Base-by-base conservation (phyloP, 2,797 vertebrate genomes). In the Mareca strepera region DNA sequence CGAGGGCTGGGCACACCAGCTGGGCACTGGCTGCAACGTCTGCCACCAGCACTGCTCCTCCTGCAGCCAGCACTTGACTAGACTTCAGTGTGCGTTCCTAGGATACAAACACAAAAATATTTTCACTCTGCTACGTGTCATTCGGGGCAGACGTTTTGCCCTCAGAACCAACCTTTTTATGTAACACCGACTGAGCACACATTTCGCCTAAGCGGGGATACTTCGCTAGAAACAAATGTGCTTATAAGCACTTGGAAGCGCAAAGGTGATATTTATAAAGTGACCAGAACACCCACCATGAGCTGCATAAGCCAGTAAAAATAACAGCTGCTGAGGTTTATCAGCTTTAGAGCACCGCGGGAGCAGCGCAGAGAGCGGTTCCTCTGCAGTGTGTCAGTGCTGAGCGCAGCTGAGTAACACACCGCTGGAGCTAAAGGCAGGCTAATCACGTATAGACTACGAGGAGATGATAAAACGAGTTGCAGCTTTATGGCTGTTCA, bases 251-350 rank as follows among this genome's bases (percentile, higher is more conserved):
- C 93, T 94, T 94, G 66, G 64, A 94, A 94, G 94, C 82, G 92
- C 93, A 93, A 95, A 94, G 94, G 92, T 94, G 92, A 85, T 97
- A 93, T 94, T 96, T 96, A 93, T 93, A 96, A 94, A 95, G 84
- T 90, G 85, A 94, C 78, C 92, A 95, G 95, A 94, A 96, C 96
- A 96, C 95, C 96, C 96, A 96, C 95, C 48, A 69, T 1, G 93
- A 5, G 1, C 68, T 84, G 53, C 78, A 52, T 28, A 64, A 92
- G 95, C 93, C 96, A 96, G 93, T 87, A 90, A 96, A 95, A 95
- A 95, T 89, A 96, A 91, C 94, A 97, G 95, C 93, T 97, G 95
- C 86, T 88, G 83, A 80, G 81, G 94, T 96, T 96, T 95, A 94
- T 95, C 94, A 94, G 92, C 90, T 93, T 95, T 68, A 62, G 93